Evolutionary conservation across 2,797 vertebrate species (phyloP).

Genomic region (Psittacula echo): DNA sequence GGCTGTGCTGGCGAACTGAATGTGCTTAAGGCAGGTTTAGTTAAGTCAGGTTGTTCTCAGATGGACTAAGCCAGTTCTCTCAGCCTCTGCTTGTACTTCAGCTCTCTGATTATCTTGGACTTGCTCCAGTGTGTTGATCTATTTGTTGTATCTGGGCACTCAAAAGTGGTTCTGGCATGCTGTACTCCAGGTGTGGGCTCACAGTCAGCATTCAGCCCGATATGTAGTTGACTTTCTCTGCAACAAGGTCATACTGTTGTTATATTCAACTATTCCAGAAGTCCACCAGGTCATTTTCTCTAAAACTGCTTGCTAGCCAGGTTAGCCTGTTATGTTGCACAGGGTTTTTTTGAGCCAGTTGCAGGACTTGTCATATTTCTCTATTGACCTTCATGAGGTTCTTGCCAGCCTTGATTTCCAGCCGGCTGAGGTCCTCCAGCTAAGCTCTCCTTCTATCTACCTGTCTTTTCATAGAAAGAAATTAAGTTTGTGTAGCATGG

Average conservation of each 20-base stretch:
- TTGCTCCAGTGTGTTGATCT: not conserved
- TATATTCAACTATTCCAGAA: not conserved
- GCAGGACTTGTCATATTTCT: not conserved
- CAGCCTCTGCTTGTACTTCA: not conserved
- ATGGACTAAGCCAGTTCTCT: not conserved
- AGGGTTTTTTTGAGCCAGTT: accelerated
- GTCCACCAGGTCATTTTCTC: not conserved
- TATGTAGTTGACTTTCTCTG: not conserved
- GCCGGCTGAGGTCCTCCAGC: not conserved
- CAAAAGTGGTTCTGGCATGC: not conserved
- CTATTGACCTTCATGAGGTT: not conserved
- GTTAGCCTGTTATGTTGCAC: not conserved
- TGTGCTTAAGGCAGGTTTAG: not conserved
- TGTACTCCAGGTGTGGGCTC: not conserved
- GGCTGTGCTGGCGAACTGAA: not conserved
- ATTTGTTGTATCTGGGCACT: not conserved
- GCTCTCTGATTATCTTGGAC: not conserved
- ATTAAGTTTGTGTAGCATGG: not conserved
- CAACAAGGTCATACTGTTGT: not conserved
- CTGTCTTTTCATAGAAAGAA: not conserved
- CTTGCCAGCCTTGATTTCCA: not conserved
- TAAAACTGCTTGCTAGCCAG: not conserved
- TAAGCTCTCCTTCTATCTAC: not conserved
- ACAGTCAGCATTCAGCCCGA: not conserved
- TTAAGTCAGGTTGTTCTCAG: not conserved